phyloP scores from a whole-genome alignment of 2,888 invertebrate species.

The Therioaphis trifolii region DNA sequence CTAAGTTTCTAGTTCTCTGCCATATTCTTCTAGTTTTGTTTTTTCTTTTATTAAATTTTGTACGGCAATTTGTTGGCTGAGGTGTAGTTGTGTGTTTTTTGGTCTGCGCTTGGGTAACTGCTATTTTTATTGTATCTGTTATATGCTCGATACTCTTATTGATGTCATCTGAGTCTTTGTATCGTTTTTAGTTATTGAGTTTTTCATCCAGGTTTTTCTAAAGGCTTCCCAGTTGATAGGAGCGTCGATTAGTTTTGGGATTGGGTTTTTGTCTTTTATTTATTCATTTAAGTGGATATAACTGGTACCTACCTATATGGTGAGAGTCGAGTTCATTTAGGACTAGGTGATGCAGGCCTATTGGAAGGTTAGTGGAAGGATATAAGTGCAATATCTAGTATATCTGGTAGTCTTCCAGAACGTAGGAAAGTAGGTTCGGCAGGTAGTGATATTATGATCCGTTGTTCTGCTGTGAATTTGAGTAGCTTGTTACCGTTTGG shows the following conservation, averaged over 20 bases:
- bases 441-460: conserved; percentile 16
- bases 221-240: conserved; percentile 27
- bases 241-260: conserved; percentile 32
- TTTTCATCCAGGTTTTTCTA: too few species aligned
- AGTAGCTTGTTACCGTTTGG: not conserved
- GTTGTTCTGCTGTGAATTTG: not conserved
- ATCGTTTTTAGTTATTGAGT: conserved; percentile 11
- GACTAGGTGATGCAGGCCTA: not conserved
- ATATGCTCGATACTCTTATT: not conserved
- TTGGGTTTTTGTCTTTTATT: not conserved
- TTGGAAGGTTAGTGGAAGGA: too few species aligned
- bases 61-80: too few species aligned
- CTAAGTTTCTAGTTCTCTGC: not conserved
- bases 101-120: too few species aligned
- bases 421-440: not conserved
- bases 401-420: not conserved
- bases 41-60: conserved; percentile 2
- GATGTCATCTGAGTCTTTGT: conserved; percentile 12
- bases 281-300: not conserved
- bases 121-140: conserved; percentile 17
- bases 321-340: conserved; percentile 14
- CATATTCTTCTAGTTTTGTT: not conserved
- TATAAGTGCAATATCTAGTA: too few species aligned
- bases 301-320: not conserved
- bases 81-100: too few species aligned